Evolutionary conservation across 2,113 vertebrate species (phyloP).

Genomic region (Oreotragus oreotragus): DNA sequence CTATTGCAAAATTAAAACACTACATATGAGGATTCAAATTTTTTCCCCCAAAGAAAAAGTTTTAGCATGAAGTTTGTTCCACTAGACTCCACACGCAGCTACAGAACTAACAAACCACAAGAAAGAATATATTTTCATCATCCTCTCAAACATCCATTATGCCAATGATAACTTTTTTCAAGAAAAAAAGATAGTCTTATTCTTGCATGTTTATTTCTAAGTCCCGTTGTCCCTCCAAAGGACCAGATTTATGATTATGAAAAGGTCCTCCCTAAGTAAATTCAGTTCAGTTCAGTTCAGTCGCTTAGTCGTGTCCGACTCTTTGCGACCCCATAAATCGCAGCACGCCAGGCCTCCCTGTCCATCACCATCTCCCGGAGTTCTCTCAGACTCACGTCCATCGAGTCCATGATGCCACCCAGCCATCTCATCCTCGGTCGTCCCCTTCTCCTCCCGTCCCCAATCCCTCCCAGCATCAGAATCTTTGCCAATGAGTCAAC

Average conservation of each 20-base stretch:
- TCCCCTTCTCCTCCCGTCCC: too few relatives aligned
- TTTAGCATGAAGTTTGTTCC: background rate
- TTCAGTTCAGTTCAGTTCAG: too few relatives aligned
- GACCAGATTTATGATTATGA: background rate
- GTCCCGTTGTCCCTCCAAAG: background rate
- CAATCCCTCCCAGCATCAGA: too few relatives aligned
- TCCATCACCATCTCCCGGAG: too few relatives aligned
- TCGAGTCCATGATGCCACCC: too few relatives aligned
- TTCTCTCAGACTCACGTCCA: too few relatives aligned
- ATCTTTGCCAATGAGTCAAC: too few relatives aligned
- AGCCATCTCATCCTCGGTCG: too few relatives aligned
- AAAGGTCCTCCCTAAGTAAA: background rate
- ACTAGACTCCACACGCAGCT: background rate
- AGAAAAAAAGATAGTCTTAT: background rate
- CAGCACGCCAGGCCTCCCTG: too few relatives aligned
- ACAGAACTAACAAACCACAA: background rate
- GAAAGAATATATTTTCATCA: background rate
- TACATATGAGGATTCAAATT: background rate
- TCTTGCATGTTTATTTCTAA: background rate
- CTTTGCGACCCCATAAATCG: too few relatives aligned
- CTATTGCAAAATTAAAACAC: background rate
- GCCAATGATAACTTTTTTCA: background rate
- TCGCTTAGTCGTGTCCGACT: too few relatives aligned
- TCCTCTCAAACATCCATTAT: background rate
- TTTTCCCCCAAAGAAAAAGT: background rate